These are phyloP conservation scores for Dendrocopos noguchii DNA, from an alignment of 2,113 vertebrate species.

Conservation along the genomic window DNA sequence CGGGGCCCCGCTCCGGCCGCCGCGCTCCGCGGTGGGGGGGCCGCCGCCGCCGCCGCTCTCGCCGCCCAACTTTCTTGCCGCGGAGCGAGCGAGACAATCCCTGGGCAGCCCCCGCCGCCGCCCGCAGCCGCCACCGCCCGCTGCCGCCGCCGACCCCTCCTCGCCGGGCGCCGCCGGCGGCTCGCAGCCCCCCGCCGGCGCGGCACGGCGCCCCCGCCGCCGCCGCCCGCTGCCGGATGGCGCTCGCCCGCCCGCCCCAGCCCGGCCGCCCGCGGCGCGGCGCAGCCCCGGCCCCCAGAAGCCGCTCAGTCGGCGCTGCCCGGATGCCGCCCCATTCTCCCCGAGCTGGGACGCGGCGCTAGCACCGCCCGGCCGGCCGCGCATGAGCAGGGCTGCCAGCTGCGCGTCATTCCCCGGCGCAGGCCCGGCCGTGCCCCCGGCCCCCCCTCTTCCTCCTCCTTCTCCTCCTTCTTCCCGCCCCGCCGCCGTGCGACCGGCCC, in stretches of 20 bases:
- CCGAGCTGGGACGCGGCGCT: conserved; percentile 38
- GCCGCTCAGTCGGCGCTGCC: conserved; percentile 37
- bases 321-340: conserved; percentile 36
- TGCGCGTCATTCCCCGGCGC: conserved; percentile 62
- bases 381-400: conserved; percentile 62
- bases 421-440: conserved; percentile 38
- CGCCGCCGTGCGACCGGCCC: neutral
- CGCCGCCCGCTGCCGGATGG: too few relatives aligned
- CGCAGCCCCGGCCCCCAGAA: neutral
- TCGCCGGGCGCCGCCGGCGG: too few relatives aligned
- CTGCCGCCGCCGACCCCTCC: too few relatives aligned
- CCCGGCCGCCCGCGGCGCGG: neutral
- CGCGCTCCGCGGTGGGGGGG: too few relatives aligned
- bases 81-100: too few relatives aligned
- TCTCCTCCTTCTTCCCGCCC: neutral
- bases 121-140: too few relatives aligned
- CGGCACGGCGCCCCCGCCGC: too few relatives aligned
- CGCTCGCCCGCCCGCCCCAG: neutral
- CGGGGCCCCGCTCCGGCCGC: too few relatives aligned
- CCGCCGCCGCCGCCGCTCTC: too few relatives aligned
- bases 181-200: too few relatives aligned
- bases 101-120: too few relatives aligned
- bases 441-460: neutral
- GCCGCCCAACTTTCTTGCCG: too few relatives aligned
- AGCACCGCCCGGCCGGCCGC: conserved; percentile 65